phyloP scores from a whole-genome alignment of 2,797 vertebrate genomes.

The Sebastes alutus region DNA sequence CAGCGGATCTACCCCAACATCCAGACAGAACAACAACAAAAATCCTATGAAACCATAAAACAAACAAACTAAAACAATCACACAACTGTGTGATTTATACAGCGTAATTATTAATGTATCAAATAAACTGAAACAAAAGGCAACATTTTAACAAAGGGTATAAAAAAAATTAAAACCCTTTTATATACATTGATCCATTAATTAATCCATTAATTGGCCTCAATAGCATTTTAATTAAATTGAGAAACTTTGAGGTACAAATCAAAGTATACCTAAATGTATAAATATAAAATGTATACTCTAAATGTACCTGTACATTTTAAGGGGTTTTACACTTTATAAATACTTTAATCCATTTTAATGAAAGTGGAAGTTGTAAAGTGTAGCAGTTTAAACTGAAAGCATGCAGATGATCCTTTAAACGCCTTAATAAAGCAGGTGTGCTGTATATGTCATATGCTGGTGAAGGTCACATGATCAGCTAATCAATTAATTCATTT shows the following conservation, averaged over 20 bases:
- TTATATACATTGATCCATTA: background rate
- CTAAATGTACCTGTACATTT: background rate
- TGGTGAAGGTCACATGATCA: background rate
- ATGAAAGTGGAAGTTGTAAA: background rate
- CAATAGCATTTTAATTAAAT: background rate
- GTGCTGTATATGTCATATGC: background rate
- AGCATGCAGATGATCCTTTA: background rate
- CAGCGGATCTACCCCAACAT: background rate
- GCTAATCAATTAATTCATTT: too few relatives aligned
- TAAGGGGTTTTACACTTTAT: background rate
- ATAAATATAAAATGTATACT: too few relatives aligned
- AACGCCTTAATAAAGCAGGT: background rate
- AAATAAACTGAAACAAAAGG: background rate
- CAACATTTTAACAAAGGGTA: background rate
- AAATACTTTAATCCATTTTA: background rate
- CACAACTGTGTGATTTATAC: background rate
- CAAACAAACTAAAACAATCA: background rate
- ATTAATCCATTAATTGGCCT: background rate
- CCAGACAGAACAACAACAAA: background rate
- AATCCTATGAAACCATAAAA: background rate
- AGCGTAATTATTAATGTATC: background rate
- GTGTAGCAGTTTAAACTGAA: background rate
- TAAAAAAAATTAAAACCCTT: too few relatives aligned
- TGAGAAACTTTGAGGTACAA: rapidly evolving
- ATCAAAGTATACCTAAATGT: background rate